Percentiles rank a stretch among this genome's conserved stretches.
Conservation (phyloP, 1,140 invertebrate species). For the Piezodorus guildinii region DNA sequence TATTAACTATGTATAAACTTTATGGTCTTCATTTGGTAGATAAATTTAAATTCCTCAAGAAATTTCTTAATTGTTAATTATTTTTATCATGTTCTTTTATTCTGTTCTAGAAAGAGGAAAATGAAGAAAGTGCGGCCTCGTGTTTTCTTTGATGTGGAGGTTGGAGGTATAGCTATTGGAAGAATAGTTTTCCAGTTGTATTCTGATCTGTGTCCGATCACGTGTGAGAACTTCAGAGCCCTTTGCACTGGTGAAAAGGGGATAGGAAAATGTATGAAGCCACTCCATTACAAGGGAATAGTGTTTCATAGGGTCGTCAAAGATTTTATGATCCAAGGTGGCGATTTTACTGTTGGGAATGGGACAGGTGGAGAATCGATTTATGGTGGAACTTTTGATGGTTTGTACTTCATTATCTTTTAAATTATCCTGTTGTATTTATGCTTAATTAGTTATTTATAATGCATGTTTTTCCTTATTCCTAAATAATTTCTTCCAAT, state of each 20-base stretch:
- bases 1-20: no score
- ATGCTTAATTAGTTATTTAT: no score
- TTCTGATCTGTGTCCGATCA: slow-evolving; percentile 83
- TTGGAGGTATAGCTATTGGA: slow-evolving; percentile 75
- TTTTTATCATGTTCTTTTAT: not conserved
- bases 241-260: slow-evolving; percentile 84
- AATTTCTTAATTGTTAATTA: no score
- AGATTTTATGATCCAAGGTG: slow-evolving; percentile 83
- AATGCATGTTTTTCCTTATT: not conserved
- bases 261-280: slow-evolving; percentile 59
- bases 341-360: slow-evolving; percentile 79
- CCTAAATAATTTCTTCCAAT: not conserved
- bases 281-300: slow-evolving; percentile 55
- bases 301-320: slow-evolving; percentile 87
- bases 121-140: slow-evolving; percentile 42
- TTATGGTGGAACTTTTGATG: slow-evolving; percentile 78
- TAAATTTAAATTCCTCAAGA: no score
- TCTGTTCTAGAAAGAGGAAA: slow-evolving; percentile 5
- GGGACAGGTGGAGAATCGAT: slow-evolving; percentile 86
- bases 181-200: slow-evolving; percentile 90
- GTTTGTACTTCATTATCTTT: slow-evolving; percentile 35
- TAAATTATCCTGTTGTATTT: not conserved
- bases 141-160: slow-evolving; percentile 85
- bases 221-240: slow-evolving; percentile 85
- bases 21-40: no score